These are phyloP conservation scores for Naso thynnoides DNA, from an alignment of 2,797 vertebrate genomes.

Conservation along the genomic window DNA sequence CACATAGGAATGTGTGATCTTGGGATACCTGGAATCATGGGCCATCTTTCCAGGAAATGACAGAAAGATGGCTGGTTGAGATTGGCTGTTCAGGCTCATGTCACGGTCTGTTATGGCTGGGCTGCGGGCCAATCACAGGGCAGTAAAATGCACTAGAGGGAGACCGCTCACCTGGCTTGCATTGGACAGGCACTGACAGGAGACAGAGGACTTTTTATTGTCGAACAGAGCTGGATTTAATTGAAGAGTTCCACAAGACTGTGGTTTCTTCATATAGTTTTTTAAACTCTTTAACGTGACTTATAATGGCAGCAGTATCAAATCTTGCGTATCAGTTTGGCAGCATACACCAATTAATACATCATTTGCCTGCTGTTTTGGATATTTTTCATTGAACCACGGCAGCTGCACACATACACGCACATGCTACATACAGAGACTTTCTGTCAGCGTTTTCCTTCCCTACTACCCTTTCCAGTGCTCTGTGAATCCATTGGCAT, in stretches of 20 bases:
- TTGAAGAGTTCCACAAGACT: background rate
- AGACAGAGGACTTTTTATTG: conserved; percentile 5
- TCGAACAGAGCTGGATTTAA: background rate
- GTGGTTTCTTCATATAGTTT: background rate
- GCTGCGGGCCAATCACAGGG: conserved; percentile 64
- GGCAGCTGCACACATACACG: conserved; percentile 49
- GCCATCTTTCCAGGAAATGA: conserved; percentile 84
- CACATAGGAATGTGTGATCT: conserved; percentile 73
- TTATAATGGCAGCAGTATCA: background rate
- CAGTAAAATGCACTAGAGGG: conserved; percentile 46
- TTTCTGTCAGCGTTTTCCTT: conserved; percentile 69
- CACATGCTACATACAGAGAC: conserved; percentile 60
- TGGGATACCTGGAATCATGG: conserved; percentile 77
- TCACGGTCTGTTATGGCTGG: conserved; percentile 79
- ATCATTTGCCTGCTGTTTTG: conserved; percentile 90
- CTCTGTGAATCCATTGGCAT: conserved; percentile 92
- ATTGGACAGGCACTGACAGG: conserved; percentile 55
- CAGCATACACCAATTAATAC: conserved; percentile 84
- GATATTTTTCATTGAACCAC: conserved; percentile 88
- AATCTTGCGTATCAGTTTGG: background rate
- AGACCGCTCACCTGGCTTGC: conserved; percentile 62
- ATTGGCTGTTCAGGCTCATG: conserved; percentile 76
- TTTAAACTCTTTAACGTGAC: background rate
- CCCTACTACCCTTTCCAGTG: conserved; percentile 87
- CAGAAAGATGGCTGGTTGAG: conserved; percentile 78